phyloP scores from a whole-genome alignment of 2,888 invertebrate genomes.

The Cyrtodaria siliqua region DNA sequence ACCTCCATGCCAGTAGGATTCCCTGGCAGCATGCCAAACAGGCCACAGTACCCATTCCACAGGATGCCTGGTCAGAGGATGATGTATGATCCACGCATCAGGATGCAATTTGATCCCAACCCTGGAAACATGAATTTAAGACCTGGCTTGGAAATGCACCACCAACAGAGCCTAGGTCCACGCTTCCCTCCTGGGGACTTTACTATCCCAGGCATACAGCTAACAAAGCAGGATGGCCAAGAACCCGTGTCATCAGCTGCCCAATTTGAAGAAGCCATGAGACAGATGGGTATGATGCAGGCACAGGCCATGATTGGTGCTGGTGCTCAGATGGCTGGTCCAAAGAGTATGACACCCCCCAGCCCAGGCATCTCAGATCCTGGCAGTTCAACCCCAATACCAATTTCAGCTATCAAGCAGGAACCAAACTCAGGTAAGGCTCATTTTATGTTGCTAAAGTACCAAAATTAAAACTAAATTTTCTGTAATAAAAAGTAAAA shows the following conservation, averaged over 20 bases:
- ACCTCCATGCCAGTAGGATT: slow-evolving; percentile 33
- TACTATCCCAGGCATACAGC: slow-evolving; percentile 25
- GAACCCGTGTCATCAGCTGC: slow-evolving; percentile 1
- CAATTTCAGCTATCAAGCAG: slow-evolving; percentile 43
- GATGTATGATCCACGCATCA: slow-evolving; percentile 49
- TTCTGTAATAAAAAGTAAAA: too few species aligned
- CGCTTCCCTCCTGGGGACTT: slow-evolving; percentile 15
- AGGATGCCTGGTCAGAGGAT: slow-evolving; percentile 48
- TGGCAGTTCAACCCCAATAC: slow-evolving; percentile 15
- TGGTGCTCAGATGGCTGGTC: not conserved
- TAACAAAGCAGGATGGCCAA: slow-evolving; percentile 14
- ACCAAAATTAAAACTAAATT: too few species aligned
- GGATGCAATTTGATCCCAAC: slow-evolving; percentile 42
- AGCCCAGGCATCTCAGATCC: slow-evolving; percentile 2
- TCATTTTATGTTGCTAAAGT: too few species aligned
- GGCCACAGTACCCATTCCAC: slow-evolving; percentile 42
- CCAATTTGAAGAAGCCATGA: slow-evolving; percentile 33
- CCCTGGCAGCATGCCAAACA: slow-evolving; percentile 32
- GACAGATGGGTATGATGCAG: not conserved
- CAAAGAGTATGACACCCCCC: slow-evolving; percentile 5
- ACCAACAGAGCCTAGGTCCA: slow-evolving; percentile 9
- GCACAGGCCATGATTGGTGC: too few species aligned
- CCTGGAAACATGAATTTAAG: slow-evolving; percentile 9
- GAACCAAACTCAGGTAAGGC: slow-evolving; percentile 45
- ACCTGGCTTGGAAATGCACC: slow-evolving; percentile 23